Evolutionary conservation across 2,888 invertebrate species (phyloP).

Genomic region (Dyspetes luteomarginatus): DNA sequence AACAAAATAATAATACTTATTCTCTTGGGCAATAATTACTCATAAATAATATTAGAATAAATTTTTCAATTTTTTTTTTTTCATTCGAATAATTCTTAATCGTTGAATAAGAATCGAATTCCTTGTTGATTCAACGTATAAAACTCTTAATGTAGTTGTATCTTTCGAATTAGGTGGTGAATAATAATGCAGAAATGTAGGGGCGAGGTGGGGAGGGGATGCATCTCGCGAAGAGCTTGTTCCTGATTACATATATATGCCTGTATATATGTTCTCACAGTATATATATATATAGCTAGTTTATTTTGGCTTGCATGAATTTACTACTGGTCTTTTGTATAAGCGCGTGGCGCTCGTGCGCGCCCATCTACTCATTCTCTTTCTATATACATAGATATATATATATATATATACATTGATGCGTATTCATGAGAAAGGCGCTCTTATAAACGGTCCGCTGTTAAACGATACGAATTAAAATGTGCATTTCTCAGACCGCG

Average conservation of each 20-base stretch:
- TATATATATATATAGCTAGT: conserved; percentile 45
- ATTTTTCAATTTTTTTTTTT: neutral
- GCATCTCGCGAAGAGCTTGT: conserved; percentile 26
- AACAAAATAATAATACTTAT: neutral
- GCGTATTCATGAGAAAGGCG: conserved; percentile 80
- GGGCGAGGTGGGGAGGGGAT: conserved; percentile 1
- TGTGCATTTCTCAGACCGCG: conserved; percentile 78
- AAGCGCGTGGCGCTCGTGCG: conserved; percentile 61
- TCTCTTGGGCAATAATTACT: neutral
- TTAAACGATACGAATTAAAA: conserved; percentile 80
- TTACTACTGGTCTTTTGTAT: conserved; percentile 70
- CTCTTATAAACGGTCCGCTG: conserved; percentile 79
- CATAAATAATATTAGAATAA: neutral
- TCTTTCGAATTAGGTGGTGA: conserved; percentile 24
- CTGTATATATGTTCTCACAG: conserved; percentile 2
- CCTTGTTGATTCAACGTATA: neutral
- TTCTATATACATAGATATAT: conserved; percentile 31
- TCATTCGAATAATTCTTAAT: neutral
- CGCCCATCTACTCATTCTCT: conserved; percentile 26
- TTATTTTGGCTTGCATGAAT: conserved; percentile 76
- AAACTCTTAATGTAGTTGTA: conserved; percentile 31
- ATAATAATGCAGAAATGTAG: conserved; percentile 45
- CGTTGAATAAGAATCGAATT: neutral
- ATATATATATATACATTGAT: conserved; percentile 64
- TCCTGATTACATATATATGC: no score